Conservation (phyloP, 2,888 invertebrate genomes). For the Caenorhabditis angaria region DNA sequence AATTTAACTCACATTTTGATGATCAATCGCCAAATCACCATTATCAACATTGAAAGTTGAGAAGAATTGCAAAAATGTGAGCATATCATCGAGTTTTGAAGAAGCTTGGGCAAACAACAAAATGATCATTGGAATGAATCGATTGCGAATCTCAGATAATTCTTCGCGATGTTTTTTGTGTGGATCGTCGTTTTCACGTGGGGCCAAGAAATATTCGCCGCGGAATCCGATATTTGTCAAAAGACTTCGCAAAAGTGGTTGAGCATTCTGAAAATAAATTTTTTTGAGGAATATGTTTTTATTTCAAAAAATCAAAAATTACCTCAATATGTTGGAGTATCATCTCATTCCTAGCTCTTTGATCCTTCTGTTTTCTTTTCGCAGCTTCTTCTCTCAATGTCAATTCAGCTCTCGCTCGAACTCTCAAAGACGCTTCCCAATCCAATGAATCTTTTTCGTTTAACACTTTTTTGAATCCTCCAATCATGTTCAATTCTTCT, state of each 20-base stretch:
- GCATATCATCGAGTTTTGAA: constrained; percentile 16
- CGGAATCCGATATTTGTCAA: constrained; percentile 31
- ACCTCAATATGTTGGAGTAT: constrained; percentile 34
- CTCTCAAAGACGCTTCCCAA: constrained; percentile 35
- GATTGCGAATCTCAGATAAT: constrained; percentile 24
- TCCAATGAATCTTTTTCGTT: constrained; percentile 3
- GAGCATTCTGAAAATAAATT: constrained; percentile 18
- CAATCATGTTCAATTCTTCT: constrained; percentile 23
- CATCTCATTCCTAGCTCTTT: constrained; percentile 17
- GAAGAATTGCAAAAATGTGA: constrained; percentile 24
- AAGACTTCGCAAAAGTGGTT: constrained; percentile 28
- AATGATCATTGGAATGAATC: constrained; percentile 19
- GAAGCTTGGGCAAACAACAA: constrained; percentile 19
- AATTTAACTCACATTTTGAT: not conserved
- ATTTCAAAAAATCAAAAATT: not conserved
- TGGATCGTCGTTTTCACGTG: constrained; percentile 22
- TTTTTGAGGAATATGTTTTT: not conserved
- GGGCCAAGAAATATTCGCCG: constrained; percentile 21
- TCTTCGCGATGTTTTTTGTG: constrained; percentile 18
- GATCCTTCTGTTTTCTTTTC: constrained; percentile 21
- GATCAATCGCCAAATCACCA: constrained; percentile 24
- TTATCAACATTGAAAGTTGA: constrained; percentile 17
- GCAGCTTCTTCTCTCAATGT: constrained; percentile 27
- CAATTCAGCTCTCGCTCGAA: constrained; percentile 36
- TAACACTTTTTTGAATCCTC: constrained; percentile 24